Conservation (phyloP, 2,113 vertebrate species). For the Percopsis transmontana region DNA sequence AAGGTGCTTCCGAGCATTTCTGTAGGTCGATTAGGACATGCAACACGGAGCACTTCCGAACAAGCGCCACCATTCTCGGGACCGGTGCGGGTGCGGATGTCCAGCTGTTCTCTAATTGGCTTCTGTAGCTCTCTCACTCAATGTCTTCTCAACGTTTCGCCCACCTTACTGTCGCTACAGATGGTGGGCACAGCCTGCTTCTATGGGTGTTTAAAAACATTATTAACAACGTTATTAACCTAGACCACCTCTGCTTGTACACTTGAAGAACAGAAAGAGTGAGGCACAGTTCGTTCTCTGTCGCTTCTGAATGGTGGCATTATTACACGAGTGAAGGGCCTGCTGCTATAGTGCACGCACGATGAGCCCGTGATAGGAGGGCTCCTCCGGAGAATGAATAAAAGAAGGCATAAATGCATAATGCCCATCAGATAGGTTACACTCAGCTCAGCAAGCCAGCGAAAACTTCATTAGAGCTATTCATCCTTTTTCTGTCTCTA, state of each 20-base stretch:
- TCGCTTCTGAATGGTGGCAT: conserved; percentile 5
- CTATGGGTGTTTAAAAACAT: not conserved
- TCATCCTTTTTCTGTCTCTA: conserved; percentile 5
- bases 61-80: conserved; percentile 7
- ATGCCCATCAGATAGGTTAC: conserved; percentile 53
- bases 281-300: conserved; percentile 14
- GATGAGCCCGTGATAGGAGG: conserved; percentile 27
- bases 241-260: not conserved
- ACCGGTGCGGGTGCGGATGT: not conserved
- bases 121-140: conserved; percentile 10
- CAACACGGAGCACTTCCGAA: conserved; percentile 25
- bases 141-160: too few species aligned
- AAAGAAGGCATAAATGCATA: conserved; percentile 44
- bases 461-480: conserved; percentile 17
- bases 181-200: too few species aligned
- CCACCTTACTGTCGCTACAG: too few species aligned
- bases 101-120: conserved; percentile 42
- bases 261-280: conserved; percentile 10
- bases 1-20: conserved; percentile 29
- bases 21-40: conserved; percentile 40
- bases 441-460: conserved; percentile 47
- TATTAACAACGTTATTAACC: conserved; percentile 6
- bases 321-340: not conserved
- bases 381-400: conserved; percentile 32
- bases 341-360: conserved; percentile 14